phyloP scores from a whole-genome alignment of 1,140 invertebrate genomes.

The Anoplolepis gracilipes region DNA sequence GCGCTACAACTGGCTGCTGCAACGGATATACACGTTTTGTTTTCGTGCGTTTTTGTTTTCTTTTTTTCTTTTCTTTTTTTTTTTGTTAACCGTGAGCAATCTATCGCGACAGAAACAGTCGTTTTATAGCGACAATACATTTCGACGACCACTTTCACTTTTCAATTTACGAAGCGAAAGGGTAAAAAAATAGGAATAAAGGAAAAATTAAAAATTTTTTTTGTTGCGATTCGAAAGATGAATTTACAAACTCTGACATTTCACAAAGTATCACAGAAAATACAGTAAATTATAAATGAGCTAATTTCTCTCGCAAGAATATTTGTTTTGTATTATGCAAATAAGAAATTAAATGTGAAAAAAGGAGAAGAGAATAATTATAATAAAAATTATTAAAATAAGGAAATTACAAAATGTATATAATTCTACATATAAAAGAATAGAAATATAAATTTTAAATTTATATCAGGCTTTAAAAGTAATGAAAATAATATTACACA shows the following conservation, averaged over 20 bases:
- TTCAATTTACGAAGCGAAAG: slow-evolving; percentile 18
- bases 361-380: too few species aligned
- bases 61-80: not conserved
- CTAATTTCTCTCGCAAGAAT: not conserved
- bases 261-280: not conserved
- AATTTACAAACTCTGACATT: not conserved
- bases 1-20: slow-evolving; percentile 17
- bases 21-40: slow-evolving; percentile 8
- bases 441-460: not conserved
- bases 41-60: slow-evolving; percentile 1
- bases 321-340: not conserved
- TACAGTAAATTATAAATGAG: slow-evolving; percentile 10
- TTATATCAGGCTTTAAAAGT: not conserved
- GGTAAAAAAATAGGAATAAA: slow-evolving; percentile 1
- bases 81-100: slow-evolving; percentile 21
- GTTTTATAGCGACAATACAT: slow-evolving; percentile 51
- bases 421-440: not conserved
- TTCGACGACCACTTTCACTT: slow-evolving; percentile 56
- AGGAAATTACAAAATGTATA: not conserved
- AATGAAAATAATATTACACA: not conserved
- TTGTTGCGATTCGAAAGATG: not conserved
- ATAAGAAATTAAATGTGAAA: not conserved
- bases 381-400: not conserved
- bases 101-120: slow-evolving; percentile 30
- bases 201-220: slow-evolving; percentile 10